Evolutionary conservation across 2,113 vertebrate species (phyloP).

Genomic region (Lasiurus borealis): DNA sequence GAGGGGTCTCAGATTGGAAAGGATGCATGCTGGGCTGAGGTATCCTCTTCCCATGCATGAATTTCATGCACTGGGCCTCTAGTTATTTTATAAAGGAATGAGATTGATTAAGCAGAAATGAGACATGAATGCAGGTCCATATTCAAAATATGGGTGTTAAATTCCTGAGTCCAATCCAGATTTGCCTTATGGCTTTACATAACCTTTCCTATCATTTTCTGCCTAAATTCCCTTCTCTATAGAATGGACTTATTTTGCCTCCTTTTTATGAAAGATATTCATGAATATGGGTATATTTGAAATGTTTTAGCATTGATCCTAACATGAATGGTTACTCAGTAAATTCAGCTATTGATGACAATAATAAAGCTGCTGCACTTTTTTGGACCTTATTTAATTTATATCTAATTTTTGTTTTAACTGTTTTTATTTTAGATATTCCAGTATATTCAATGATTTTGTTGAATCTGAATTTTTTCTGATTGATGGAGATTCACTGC

Average conservation of each 20-base stretch:
- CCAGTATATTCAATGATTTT: slow-evolving; percentile 85
- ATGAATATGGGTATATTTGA: background rate
- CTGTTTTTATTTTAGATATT: slow-evolving; percentile 73
- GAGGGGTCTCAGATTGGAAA: no score
- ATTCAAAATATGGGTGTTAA: background rate
- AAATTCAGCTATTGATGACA: background rate
- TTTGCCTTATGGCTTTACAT: background rate
- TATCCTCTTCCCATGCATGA: no score
- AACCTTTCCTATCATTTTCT: background rate
- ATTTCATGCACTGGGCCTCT: no score
- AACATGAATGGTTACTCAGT: background rate
- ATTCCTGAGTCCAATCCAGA: background rate
- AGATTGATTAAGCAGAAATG: background rate
- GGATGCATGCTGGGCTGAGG: no score
- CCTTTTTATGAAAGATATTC: background rate
- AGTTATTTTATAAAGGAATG: background rate
- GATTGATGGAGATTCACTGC: slow-evolving; percentile 85
- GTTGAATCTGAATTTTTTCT: slow-evolving; percentile 86
- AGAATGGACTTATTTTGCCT: background rate
- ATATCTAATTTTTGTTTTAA: slow-evolving; percentile 3
- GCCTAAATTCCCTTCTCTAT: background rate
- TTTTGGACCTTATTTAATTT: background rate
- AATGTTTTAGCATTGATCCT: background rate
- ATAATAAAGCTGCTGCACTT: background rate
- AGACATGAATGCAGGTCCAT: background rate